These are phyloP conservation scores for Lasius fuliginosus DNA, from an alignment of 2,888 invertebrate genomes.

Conservation along the genomic window DNA sequence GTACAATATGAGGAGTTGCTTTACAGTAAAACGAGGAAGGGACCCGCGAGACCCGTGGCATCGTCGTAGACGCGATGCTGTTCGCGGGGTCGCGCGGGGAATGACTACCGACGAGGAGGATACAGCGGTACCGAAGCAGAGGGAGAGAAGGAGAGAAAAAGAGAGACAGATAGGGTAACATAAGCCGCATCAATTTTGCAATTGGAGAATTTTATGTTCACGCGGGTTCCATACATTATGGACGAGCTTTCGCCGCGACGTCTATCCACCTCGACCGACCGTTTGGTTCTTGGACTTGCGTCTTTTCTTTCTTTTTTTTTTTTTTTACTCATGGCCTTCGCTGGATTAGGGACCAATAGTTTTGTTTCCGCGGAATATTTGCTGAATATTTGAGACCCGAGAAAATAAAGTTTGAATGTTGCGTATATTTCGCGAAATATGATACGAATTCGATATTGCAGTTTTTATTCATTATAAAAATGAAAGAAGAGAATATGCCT, in stretches of 20 bases:
- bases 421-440: not conserved
- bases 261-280: constrained; percentile 59
- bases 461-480: constrained; percentile 18
- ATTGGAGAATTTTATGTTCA: constrained; percentile 86
- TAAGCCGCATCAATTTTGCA: constrained; percentile 86
- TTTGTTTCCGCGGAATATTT: constrained; percentile 34
- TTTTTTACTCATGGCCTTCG: constrained; percentile 9
- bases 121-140: constrained; percentile 57
- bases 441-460: not conserved
- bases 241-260: constrained; percentile 72
- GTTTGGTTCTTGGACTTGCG: constrained; percentile 41
- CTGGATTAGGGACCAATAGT: constrained; percentile 2
- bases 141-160: constrained; percentile 46
- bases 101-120: constrained; percentile 43
- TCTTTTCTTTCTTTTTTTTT: constrained; percentile 7
- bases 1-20: constrained; percentile 86
- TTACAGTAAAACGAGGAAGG: constrained; percentile 85
- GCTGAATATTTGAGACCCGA: constrained; percentile 24
- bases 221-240: constrained; percentile 84
- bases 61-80: constrained; percentile 39
- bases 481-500: not conserved
- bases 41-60: constrained; percentile 83
- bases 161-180: constrained; percentile 77
- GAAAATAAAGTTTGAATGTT: constrained; percentile 8
- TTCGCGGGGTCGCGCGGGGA: constrained; percentile 13